Conservation (phyloP, 2,888 invertebrate species). For the Tortrix viridana region DNA sequence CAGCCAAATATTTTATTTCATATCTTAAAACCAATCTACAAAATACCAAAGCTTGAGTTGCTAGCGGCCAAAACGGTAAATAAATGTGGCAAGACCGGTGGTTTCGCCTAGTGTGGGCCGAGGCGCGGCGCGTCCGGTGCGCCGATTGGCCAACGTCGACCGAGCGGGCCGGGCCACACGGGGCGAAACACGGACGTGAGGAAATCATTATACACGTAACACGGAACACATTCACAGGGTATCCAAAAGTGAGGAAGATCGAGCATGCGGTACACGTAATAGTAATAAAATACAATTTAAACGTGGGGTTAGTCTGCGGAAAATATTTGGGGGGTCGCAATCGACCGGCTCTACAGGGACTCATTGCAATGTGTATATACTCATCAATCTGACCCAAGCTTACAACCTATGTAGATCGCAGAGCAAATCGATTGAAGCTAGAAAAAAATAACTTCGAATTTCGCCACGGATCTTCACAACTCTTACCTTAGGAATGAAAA, state of each 20-base stretch:
- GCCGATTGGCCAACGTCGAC: slow-evolving; percentile 47
- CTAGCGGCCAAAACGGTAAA: slow-evolving; percentile 69
- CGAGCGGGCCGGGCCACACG: slow-evolving; percentile 48
- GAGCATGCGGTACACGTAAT: slow-evolving; percentile 68
- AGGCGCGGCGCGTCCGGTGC: slow-evolving; percentile 44
- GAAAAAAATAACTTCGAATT: too few relatives aligned
- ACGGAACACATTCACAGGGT: slow-evolving; percentile 73
- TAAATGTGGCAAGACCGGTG: slow-evolving; percentile 57
- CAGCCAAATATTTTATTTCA: slow-evolving; percentile 73
- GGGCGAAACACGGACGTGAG: slow-evolving; percentile 47
- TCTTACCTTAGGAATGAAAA: too few relatives aligned
- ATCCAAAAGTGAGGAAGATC: slow-evolving; percentile 61
- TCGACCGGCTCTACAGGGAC: slow-evolving; percentile 53
- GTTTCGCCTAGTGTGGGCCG: slow-evolving; percentile 47
- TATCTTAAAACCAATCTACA: slow-evolving; percentile 56
- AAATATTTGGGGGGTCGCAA: slow-evolving; percentile 73
- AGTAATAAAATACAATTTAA: slow-evolving; percentile 53
- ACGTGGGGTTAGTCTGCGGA: slow-evolving; percentile 60
- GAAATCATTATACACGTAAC: slow-evolving; percentile 58
- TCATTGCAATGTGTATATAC: slow-evolving; percentile 39
- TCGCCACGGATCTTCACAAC: too few relatives aligned
- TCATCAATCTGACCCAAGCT: neutral
- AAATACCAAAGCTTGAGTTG: slow-evolving; percentile 69
- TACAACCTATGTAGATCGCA: too few relatives aligned
- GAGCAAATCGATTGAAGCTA: too few relatives aligned